phyloP scores from a whole-genome alignment of 2,888 invertebrate genomes.

The Tachina lurida region DNA sequence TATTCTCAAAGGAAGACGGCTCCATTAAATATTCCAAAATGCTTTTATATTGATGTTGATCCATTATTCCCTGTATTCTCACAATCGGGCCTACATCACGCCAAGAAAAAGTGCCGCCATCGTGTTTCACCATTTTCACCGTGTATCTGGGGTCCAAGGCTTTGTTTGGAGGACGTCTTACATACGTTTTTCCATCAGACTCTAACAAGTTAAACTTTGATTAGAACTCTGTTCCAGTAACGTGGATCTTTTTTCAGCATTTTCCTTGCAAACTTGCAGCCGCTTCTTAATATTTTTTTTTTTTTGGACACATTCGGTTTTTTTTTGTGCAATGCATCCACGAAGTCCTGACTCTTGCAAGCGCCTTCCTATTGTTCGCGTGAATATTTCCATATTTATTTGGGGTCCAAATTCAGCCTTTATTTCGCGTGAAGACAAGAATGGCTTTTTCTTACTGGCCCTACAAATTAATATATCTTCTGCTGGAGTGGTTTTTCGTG shows the following conservation, averaged over 20 bases:
- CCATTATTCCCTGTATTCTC: no score
- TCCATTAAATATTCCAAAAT: no score
- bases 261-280: neutral
- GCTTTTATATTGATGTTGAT: no score
- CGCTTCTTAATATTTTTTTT: neutral
- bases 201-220: neutral
- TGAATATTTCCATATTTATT: neutral
- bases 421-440: neutral
- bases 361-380: neutral
- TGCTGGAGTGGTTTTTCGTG: neutral
- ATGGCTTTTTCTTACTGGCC: neutral
- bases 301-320: no score
- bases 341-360: no score
- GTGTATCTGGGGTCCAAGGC: no score
- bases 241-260: neutral
- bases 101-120: no score
- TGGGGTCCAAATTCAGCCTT: neutral
- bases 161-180: no score
- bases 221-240: neutral
- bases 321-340: no score
- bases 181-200: neutral
- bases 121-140: no score
- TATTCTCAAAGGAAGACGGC: no score
- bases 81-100: no score
- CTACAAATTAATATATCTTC: neutral